Percentiles rank a stretch among this genome's conserved stretches.
Evolutionary conservation across 2,113 vertebrate species (phyloP).

Genomic region (Numenius arquata): DNA sequence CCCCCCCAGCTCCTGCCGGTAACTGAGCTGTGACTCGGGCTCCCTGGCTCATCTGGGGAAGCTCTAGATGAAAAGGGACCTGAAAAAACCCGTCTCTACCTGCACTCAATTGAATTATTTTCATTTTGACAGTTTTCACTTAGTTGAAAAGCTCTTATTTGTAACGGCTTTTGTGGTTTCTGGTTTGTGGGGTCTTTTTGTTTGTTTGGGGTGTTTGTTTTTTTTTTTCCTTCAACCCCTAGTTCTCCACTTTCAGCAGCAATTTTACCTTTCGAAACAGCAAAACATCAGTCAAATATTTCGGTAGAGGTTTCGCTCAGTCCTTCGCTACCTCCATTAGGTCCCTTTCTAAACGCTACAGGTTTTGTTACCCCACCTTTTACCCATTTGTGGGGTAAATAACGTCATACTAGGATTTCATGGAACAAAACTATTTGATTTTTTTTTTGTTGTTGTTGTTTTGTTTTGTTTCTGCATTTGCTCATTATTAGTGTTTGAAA

Average conservation of each 20-base stretch:
- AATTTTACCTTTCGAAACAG: background rate
- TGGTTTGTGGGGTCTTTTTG: background rate
- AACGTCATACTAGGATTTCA: background rate
- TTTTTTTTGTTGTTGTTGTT: background rate
- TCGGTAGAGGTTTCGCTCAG: background rate
- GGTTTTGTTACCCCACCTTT: background rate
- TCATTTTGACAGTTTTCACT: background rate
- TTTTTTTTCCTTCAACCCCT: background rate
- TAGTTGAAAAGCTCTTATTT: background rate
- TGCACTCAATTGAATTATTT: background rate
- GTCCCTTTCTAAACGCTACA: background rate
- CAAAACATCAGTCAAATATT: background rate
- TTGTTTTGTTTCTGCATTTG: background rate
- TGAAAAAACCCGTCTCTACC: background rate
- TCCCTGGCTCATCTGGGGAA: background rate
- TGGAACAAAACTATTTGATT: background rate
- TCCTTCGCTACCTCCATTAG: background rate
- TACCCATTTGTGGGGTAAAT: background rate
- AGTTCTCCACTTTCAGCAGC: background rate
- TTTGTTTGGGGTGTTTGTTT: background rate
- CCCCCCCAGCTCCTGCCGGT: background rate
- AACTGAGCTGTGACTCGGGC: background rate
- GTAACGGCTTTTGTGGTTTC: background rate
- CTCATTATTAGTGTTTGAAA: background rate
- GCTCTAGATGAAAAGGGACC: background rate